These are phyloP conservation scores for Carcina quercana DNA, from an alignment of 2,888 invertebrate species.

Conservation along the genomic window DNA sequence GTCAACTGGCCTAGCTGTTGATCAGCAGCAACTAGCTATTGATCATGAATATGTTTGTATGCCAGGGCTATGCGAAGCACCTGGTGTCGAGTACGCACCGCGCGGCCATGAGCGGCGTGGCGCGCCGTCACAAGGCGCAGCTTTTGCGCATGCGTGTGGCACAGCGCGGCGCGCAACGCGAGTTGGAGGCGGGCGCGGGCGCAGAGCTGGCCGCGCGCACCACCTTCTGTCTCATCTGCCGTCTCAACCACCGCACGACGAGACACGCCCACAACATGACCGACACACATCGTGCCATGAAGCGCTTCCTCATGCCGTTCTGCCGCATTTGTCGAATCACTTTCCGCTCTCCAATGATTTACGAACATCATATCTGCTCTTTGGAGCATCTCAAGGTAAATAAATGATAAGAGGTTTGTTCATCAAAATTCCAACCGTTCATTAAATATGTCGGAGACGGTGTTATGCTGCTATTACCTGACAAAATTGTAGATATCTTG, in stretches of 20 bases:
- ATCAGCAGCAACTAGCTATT: no score
- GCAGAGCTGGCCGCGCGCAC: conserved; percentile 76
- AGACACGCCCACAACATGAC: conserved; percentile 86
- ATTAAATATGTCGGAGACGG: no score
- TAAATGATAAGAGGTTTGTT: no score
- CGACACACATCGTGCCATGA: conserved; percentile 88
- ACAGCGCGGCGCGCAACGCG: conserved; percentile 86
- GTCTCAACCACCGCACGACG: conserved; percentile 83
- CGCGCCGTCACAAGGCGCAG: conserved; percentile 82
- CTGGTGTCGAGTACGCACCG: conserved; percentile 82
- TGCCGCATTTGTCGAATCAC: conserved; percentile 85
- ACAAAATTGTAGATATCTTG: no score
- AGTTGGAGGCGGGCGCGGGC: conserved; percentile 81
- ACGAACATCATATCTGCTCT: conserved; percentile 88
- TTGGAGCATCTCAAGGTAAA: conserved; percentile 85
- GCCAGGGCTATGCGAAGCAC: conserved; percentile 84
- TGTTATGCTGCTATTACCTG: no score
- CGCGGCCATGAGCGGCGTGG: conserved; percentile 82
- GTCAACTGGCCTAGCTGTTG: no score
- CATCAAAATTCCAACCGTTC: no score
- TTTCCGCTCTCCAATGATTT: conserved; percentile 89
- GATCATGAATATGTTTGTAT: no score
- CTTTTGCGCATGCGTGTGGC: conserved; percentile 85
- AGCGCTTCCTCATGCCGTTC: conserved; percentile 87
- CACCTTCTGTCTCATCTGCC: conserved; percentile 83